Conservation (phyloP, 2,113 vertebrate genomes). For the Microcebus griseorufus region DNA sequence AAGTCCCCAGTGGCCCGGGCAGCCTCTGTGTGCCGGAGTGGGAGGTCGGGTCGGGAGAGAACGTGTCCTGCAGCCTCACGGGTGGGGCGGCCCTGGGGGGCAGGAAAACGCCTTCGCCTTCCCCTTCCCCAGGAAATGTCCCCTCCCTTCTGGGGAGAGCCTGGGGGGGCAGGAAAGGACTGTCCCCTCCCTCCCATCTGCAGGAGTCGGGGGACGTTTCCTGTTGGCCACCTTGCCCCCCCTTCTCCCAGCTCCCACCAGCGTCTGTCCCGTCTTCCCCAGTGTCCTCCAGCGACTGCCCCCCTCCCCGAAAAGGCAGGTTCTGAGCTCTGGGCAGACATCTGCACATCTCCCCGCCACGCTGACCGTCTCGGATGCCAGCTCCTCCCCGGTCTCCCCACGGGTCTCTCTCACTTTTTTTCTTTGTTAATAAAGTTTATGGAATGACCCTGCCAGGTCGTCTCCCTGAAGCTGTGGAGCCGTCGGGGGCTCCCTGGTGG, state of each 20-base stretch:
- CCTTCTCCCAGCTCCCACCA: background rate
- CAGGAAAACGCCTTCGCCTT: accelerated
- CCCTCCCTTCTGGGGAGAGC: background rate
- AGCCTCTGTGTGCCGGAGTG: accelerated
- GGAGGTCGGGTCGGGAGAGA: accelerated
- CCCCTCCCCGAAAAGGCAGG: too few species aligned
- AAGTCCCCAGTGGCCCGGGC: accelerated
- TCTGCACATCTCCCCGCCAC: background rate
- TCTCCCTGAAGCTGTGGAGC: conserved; percentile 23
- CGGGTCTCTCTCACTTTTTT: background rate
- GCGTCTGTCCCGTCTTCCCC: background rate
- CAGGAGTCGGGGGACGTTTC: background rate
- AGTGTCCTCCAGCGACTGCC: background rate
- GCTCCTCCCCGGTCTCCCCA: background rate
- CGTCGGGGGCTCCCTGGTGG: conserved; percentile 66
- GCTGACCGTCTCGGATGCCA: background rate
- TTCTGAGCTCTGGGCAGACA: background rate
- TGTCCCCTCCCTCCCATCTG: background rate
- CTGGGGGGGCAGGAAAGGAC: too few species aligned
- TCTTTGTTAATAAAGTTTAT: conserved; percentile 8
- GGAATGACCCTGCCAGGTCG: conserved; percentile 75
- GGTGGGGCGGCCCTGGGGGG: background rate
- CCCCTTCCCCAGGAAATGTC: too few species aligned
- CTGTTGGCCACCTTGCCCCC: background rate
- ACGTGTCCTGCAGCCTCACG: accelerated